Base-by-base conservation (phyloP, 2,797 vertebrate genomes). In the Gobio occitaniae region DNA sequence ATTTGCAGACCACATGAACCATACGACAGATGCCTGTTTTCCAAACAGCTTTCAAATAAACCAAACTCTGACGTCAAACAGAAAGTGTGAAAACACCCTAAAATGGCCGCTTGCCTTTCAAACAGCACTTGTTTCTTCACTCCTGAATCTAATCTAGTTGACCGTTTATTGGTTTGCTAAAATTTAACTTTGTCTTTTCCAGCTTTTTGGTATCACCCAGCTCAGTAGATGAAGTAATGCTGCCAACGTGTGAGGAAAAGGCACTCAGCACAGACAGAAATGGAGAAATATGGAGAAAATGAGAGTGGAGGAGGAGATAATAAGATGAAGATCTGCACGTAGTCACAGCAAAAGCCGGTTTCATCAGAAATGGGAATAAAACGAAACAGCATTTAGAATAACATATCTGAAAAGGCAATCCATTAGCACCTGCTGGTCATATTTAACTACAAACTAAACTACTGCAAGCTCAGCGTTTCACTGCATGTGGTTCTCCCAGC, bases 371-470 rank as follows among this genome's bases (percentile, higher is more conserved):
- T 16, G 25, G 63, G 71, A 76, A 72, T 52, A 77, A 68, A 78
- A 66, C 59, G 63, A 63, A 38, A 78, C 19, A 4, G 3, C 25
- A 48, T 79, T 70, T 52, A 48, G 17, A 56, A 81, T 13, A 74
- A 79, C 78, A 70, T 47, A 7, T 38, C 19, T 48, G n/a, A 65
- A n/a, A 69, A 80, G 48, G 32, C 21, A 17, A 44, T 59, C 68
- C 47, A 54, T 82, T 84, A 82, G 48, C 72, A 84, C 52, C 81
- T 44, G 86, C 41, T 52, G 21, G 56, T 54, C 44, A 66, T 8
- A 69, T 83, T 77, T 4, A 88, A 76, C 70, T 80, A 63, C 1
- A 69, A 82, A 32, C 38, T 16, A 44, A 59, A 72, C n/a, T 50
- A 61, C 63, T 5, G 36, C 65, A 47, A 78, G 36, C 50, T n/a